Percentiles rank a stretch among this genome's conserved stretches.
phyloP scores from a whole-genome alignment of 2,797 vertebrate genomes.

The Periparus ater region DNA sequence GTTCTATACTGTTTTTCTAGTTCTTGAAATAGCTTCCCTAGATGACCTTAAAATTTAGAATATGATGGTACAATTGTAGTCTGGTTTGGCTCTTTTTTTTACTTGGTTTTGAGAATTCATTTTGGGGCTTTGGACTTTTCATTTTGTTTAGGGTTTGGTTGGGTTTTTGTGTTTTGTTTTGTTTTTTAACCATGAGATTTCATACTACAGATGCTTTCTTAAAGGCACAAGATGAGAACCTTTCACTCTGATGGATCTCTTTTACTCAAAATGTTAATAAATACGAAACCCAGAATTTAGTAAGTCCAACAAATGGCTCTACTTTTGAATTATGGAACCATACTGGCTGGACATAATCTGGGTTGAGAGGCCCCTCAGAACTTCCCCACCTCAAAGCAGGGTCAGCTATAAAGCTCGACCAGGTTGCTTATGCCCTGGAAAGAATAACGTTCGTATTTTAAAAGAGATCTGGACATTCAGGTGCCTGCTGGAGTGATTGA shows the following conservation, averaged over 20 bases:
- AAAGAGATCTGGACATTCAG: background rate
- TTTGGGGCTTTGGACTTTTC: background rate
- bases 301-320: background rate
- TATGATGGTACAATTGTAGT: background rate
- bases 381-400: background rate
- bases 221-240: background rate
- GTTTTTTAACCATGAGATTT: background rate
- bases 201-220: background rate
- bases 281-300: background rate
- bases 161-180: background rate
- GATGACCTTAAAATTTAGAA: background rate
- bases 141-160: background rate
- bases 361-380: background rate
- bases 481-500: background rate
- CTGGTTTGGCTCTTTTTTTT: fast-evolving
- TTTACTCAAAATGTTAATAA: background rate
- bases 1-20: background rate
- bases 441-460: background rate
- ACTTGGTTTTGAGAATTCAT: fast-evolving
- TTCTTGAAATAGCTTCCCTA: background rate
- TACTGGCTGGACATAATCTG: background rate
- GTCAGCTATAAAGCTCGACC: background rate
- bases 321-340: background rate
- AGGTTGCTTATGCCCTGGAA: background rate
- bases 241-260: background rate